Conservation (phyloP, 2,797 vertebrate genomes). For the Danio kyathit region DNA sequence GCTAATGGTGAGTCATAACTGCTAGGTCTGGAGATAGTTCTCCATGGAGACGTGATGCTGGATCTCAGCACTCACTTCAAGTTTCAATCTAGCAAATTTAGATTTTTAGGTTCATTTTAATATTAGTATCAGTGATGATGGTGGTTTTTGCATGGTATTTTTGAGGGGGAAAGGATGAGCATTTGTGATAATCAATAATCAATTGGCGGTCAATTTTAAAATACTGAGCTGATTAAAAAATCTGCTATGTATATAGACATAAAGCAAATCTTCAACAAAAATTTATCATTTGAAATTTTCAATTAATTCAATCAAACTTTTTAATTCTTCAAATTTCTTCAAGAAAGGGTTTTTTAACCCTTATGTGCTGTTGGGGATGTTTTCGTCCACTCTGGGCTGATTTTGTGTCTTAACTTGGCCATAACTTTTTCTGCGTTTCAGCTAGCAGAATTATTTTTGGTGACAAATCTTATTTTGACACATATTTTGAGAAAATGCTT, state of each 20-base stretch:
- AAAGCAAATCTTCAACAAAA: not conserved
- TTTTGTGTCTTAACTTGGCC: too few relatives aligned
- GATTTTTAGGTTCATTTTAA: not conserved
- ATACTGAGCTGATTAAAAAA: not conserved
- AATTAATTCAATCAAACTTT: too few relatives aligned
- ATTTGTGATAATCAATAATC: not conserved
- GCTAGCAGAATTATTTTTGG: too few relatives aligned
- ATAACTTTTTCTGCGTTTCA: too few relatives aligned
- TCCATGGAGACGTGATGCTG: conserved; percentile 55
- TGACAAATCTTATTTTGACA: too few relatives aligned
- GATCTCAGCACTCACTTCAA: conserved; percentile 24
- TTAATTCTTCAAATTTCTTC: too few relatives aligned
- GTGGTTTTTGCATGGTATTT: too few relatives aligned
- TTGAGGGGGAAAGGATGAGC: not conserved
- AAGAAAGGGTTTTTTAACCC: too few relatives aligned
- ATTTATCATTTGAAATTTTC: not conserved
- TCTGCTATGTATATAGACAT: not conserved
- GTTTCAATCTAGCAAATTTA: not conserved
- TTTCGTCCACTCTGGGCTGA: too few relatives aligned
- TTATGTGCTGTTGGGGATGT: too few relatives aligned
- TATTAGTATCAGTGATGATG: not conserved
- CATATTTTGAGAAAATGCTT: too few relatives aligned
- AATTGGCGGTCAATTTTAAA: not conserved
- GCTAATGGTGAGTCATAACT: conserved; percentile 60
- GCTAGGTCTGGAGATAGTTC: conserved; percentile 49